These are phyloP conservation scores for Lordiphosa collinella DNA, from an alignment of 1,140 invertebrate genomes.

Conservation along the genomic window DNA sequence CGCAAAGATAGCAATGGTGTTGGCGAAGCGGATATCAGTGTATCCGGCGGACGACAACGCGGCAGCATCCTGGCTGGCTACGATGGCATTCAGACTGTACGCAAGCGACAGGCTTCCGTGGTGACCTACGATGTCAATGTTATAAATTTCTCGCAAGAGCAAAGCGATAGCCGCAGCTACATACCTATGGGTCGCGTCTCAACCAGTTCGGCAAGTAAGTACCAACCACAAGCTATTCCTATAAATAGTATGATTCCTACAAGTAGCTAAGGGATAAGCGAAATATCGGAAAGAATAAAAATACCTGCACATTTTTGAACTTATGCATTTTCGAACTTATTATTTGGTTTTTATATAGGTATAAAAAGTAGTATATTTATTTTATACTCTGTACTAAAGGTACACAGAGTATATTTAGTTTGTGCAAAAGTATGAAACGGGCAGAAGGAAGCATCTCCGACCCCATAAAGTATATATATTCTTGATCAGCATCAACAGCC, in stretches of 20 bases:
- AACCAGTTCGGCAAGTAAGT: constrained; percentile 79
- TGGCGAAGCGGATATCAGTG: constrained; percentile 49
- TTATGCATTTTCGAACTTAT: too few species aligned
- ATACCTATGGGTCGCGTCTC: constrained; percentile 77
- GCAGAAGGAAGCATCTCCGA: too few species aligned
- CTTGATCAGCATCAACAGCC: too few species aligned
- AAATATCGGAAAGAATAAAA: too few species aligned
- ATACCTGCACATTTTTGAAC: too few species aligned
- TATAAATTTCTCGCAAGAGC: constrained; percentile 78
- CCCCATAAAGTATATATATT: too few species aligned
- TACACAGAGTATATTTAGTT: too few species aligned
- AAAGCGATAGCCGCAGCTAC: constrained; percentile 76
- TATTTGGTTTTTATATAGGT: too few species aligned
- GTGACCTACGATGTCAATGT: constrained; percentile 79
- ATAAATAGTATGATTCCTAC: too few species aligned
- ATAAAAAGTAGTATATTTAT: too few species aligned
- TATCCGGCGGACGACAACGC: constrained; percentile 56
- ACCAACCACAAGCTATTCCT: neutral
- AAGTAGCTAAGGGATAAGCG: constrained; percentile 1
- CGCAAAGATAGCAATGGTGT: constrained; percentile 54
- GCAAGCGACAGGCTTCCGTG: constrained; percentile 76
- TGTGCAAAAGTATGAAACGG: too few species aligned
- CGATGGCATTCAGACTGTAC: constrained; percentile 64
- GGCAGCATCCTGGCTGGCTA: constrained; percentile 66
- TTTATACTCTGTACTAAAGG: too few species aligned